phyloP scores from a whole-genome alignment of 2,888 invertebrate species.

The Oligia latruncula region DNA sequence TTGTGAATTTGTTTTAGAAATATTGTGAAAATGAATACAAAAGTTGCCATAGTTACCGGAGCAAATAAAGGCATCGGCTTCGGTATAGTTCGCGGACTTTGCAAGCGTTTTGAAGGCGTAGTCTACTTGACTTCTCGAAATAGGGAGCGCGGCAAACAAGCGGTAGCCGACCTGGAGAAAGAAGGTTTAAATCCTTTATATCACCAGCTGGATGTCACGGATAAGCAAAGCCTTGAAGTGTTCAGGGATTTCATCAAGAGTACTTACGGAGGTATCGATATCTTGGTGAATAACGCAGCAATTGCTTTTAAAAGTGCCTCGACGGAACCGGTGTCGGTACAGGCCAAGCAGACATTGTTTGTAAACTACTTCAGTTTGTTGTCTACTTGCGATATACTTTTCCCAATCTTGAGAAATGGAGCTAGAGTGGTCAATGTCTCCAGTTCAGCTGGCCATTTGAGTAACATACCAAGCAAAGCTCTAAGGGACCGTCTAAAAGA shows the following conservation, averaged over 20 bases:
- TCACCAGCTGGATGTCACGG: constrained; percentile 93
- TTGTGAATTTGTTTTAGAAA: neutral
- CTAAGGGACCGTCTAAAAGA: constrained; percentile 89
- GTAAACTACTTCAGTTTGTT: constrained; percentile 93
- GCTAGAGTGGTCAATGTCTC: constrained; percentile 94
- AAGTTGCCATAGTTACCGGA: constrained; percentile 91
- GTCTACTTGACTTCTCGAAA: constrained; percentile 93
- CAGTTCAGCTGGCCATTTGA: constrained; percentile 91
- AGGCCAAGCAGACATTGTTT: constrained; percentile 92
- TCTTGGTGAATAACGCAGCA: constrained; percentile 94
- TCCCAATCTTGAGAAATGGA: constrained; percentile 92
- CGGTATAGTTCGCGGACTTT: constrained; percentile 92
- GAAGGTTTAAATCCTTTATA: constrained; percentile 90
- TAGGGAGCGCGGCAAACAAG: constrained; percentile 89
- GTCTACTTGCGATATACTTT: constrained; percentile 92
- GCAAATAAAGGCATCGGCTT: constrained; percentile 93
- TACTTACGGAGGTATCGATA: constrained; percentile 92
- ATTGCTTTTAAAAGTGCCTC: constrained; percentile 91
- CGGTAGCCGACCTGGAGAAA: constrained; percentile 90
- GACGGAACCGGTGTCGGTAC: constrained; percentile 91
- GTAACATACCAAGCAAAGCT: constrained; percentile 88
- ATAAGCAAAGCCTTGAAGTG: constrained; percentile 89
- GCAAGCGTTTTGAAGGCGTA: constrained; percentile 91
- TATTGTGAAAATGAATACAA: constrained; percentile 71
- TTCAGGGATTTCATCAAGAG: constrained; percentile 91